These are phyloP conservation scores for Ceyx margarethae DNA, from an alignment of 2,113 vertebrate species.

Conservation along the genomic window DNA sequence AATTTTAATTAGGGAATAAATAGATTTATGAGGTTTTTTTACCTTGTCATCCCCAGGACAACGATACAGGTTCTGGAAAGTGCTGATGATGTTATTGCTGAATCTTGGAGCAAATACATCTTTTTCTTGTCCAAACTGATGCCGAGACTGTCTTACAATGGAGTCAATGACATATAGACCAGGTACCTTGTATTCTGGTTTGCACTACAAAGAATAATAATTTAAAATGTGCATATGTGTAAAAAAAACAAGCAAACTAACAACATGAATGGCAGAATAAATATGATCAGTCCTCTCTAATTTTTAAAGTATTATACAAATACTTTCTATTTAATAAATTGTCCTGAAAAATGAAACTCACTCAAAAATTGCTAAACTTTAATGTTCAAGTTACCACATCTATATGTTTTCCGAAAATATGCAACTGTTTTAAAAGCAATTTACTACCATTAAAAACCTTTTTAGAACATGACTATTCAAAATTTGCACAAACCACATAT, in stretches of 20 bases:
- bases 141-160: constrained; percentile 95
- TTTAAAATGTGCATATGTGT: background rate
- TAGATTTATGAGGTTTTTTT: background rate
- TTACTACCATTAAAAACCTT: background rate
- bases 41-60: constrained; percentile 98
- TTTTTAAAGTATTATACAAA: background rate
- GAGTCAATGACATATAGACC: constrained; percentile 98
- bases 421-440: background rate
- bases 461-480: background rate
- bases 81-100: constrained; percentile 97
- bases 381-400: background rate
- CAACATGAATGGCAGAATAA: background rate
- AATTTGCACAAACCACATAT: background rate
- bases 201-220: constrained; percentile 80
- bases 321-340: background rate
- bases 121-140: constrained; percentile 98
- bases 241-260: background rate
- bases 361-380: background rate
- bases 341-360: background rate
- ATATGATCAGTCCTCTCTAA: background rate
- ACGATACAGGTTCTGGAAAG: constrained; percentile 98
- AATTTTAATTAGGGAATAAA: background rate
- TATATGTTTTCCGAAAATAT: background rate
- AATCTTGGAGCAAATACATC: constrained; percentile 98
- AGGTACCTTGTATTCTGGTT: constrained; percentile 98